A percentile compares a stretch with the other conserved stretches of the same genome.
phyloP scores from a whole-genome alignment of 2,113 vertebrate genomes.

The Mixornis gularis region DNA sequence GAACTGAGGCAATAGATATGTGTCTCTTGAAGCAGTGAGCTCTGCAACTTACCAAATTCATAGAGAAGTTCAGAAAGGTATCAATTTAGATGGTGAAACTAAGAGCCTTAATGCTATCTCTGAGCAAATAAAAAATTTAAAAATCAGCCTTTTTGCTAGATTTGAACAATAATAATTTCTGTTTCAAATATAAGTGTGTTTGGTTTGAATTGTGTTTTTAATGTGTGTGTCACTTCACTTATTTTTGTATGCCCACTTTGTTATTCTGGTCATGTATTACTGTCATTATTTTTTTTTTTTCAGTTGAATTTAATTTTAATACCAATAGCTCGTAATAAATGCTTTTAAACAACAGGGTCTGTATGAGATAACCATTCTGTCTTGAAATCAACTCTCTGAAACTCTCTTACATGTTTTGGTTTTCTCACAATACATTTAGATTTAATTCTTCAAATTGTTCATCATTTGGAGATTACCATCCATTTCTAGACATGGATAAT shows the following conservation, averaged over 20 bases:
- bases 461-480: neutral
- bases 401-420: rapidly evolving
- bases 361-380: neutral
- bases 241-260: neutral
- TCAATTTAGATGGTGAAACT: neutral
- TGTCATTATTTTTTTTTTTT: neutral
- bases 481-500: neutral
- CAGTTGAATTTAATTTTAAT: neutral
- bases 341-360: neutral
- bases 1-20: neutral
- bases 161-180: neutral
- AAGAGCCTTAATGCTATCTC: neutral
- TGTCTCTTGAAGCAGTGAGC: neutral
- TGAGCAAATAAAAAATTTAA: neutral
- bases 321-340: neutral
- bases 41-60: neutral
- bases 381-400: neutral
- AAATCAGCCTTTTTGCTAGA: neutral
- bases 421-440: neutral
- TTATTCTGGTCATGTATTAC: neutral
- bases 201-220: neutral
- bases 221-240: neutral
- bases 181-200: neutral
- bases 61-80: neutral
- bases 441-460: neutral